Base-by-base conservation (phyloP, 2,113 vertebrate genomes). In the Dascyllus trimaculatus region DNA sequence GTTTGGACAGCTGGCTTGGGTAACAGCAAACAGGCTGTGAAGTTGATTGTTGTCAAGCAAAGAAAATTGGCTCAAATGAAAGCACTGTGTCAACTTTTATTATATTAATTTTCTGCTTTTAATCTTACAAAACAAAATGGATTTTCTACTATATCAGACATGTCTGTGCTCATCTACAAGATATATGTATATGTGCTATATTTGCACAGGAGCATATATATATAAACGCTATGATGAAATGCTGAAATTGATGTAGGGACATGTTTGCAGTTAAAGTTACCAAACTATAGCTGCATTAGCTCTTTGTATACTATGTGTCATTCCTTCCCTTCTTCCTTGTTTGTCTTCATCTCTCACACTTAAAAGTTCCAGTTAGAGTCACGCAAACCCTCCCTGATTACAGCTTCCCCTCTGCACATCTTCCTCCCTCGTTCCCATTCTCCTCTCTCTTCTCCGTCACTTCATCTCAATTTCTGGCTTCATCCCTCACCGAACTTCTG, bases 401-500 rank as follows among this genome's bases (percentile, higher is more conserved):
- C 10, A 64, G 11, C 24, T 10, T 68, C 29, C 17, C 17, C 46
- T 29, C 53, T 43, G 22, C 32, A 58, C 65, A 8, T 62, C 57
- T n/a, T 0, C 9, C 26, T 52, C 53, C 45, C 49, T 3, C 0
- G 1, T 21, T 15, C 51, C 15, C n/a, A n/a, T n/a, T 14, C 26
- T 75, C 15, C 26, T 7, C 43, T 35, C 32, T 35, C 19, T 49
- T 56, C 40, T 48, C 24, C 56, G 43, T 79, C 32, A 24, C 57
- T 72, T 66, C 54, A 62, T 81, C 62, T 70, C 66, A 29, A 70
- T 68, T n/a, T 76, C 22, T 80, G n/a, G 60, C 14, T 65, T 68
- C 67, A 29, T 71, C 54, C 22, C 21, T 74, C 49, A 56, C 38
- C 17, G 46, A 32, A 15, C 13, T 17, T 25, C 53, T 56, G n/a